A percentile compares a stretch with the other conserved stretches of the same genome.
Evolutionary conservation across 2,797 vertebrate genomes (phyloP).

Genomic region (Eupleurogrammus muticus): DNA sequence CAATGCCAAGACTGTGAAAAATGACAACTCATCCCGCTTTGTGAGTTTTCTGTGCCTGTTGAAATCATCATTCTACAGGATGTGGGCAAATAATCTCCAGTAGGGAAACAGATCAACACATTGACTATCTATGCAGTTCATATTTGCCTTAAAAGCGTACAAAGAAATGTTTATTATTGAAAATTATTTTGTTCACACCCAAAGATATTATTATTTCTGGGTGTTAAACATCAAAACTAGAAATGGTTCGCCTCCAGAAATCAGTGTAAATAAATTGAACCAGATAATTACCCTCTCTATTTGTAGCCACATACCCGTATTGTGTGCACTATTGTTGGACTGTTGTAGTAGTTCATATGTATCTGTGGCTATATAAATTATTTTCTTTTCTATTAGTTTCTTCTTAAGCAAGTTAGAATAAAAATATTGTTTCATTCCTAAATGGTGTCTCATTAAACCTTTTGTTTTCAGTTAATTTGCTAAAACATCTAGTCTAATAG

Average conservation of each 20-base stretch:
- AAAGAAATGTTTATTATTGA: slow-evolving; percentile 10
- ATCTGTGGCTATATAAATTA: neutral
- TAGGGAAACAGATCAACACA: neutral
- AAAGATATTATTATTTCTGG: neutral
- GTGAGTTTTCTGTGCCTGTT: slow-evolving; percentile 84
- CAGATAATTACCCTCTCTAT: neutral
- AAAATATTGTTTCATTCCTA: neutral
- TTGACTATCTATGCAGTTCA: neutral
- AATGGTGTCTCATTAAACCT: neutral
- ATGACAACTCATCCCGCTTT: slow-evolving; percentile 99
- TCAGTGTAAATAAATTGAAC: neutral
- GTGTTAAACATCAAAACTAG: neutral
- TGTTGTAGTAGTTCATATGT: neutral
- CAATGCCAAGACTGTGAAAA: slow-evolving; percentile 99
- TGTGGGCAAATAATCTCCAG: neutral
- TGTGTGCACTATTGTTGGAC: neutral
- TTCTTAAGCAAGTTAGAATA: neutral
- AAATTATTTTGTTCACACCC: neutral
- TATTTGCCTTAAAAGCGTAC: neutral
- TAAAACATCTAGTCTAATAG: neutral
- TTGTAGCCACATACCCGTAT: neutral
- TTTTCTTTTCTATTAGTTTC: neutral
- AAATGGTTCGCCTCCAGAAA: neutral
- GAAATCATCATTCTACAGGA: slow-evolving; percentile 14
- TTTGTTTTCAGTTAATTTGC: neutral